phyloP scores from a whole-genome alignment of 2,797 vertebrate genomes.

The Amphiprion clarkii region DNA sequence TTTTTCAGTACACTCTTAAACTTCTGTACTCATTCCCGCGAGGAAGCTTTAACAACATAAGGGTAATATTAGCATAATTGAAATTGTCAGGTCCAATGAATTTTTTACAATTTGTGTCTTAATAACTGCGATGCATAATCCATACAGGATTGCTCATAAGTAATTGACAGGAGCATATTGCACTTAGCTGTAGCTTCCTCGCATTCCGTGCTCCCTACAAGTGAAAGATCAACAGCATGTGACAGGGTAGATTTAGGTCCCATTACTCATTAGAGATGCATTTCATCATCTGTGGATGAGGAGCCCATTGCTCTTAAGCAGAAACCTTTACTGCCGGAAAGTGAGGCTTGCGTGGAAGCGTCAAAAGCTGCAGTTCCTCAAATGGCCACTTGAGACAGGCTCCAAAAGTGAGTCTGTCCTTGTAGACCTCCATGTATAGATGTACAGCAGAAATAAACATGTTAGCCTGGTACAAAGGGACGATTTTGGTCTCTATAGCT shows the following conservation, averaged over 20 bases:
- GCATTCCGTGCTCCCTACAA: neutral
- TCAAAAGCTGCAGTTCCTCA: too few relatives aligned
- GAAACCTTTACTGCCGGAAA: too few relatives aligned
- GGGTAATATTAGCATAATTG: neutral
- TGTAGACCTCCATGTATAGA: too few relatives aligned
- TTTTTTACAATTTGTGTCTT: neutral
- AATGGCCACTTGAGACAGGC: too few relatives aligned
- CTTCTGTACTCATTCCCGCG: neutral
- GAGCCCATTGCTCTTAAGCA: neutral
- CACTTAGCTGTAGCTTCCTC: constrained; percentile 16
- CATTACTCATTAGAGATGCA: constrained; percentile 16
- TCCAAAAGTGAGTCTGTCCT: too few relatives aligned
- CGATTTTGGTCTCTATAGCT: too few relatives aligned
- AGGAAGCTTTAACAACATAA: neutral
- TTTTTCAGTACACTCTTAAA: constrained; percentile 6
- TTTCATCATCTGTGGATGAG: neutral
- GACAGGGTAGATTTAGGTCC: constrained; percentile 26
- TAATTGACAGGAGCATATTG: neutral
- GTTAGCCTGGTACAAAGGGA: too few relatives aligned
- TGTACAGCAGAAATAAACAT: too few relatives aligned
- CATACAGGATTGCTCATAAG: neutral
- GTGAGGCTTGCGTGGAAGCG: too few relatives aligned
- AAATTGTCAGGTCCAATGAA: neutral
- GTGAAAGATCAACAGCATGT: constrained; percentile 22
- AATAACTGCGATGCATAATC: neutral